Evolutionary conservation across 2,888 invertebrate genomes (phyloP).

Genomic region (Dasysyrphus albostriatus): DNA sequence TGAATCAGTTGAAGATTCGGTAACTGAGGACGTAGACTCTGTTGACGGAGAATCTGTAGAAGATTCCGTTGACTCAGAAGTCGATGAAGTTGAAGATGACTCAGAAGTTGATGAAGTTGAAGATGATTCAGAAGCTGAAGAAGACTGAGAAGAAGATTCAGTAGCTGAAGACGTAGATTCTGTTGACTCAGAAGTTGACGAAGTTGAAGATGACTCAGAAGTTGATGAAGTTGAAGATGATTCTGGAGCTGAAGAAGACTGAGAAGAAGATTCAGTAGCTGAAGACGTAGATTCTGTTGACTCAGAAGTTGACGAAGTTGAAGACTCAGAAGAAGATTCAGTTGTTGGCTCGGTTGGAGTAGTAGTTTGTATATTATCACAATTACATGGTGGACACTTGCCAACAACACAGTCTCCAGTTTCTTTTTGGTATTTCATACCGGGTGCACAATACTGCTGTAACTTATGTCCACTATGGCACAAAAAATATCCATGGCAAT

Average conservation of each 20-base stretch:
- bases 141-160: neutral
- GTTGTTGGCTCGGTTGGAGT: neutral
- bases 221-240: no score
- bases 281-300: neutral
- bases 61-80: slow-evolving; percentile 4
- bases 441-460: slow-evolving; percentile 70
- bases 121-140: no score
- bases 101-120: no score
- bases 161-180: no score
- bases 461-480: slow-evolving; percentile 53
- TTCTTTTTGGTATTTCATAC: slow-evolving; percentile 53
- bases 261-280: neutral
- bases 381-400: slow-evolving; percentile 76
- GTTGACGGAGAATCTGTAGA: no score
- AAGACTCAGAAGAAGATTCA: neutral
- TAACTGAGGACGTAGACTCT: no score
- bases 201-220: neutral
- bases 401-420: slow-evolving; percentile 62
- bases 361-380: slow-evolving; percentile 11
- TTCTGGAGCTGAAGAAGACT: no score
- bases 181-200: neutral
- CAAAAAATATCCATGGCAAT: slow-evolving; percentile 72
- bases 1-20: neutral
- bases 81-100: neutral
- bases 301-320: slow-evolving; percentile 1